These are phyloP conservation scores for Aphelenchoides fujianensis DNA, from an alignment of 1,140 invertebrate genomes.

Conservation along the genomic window DNA sequence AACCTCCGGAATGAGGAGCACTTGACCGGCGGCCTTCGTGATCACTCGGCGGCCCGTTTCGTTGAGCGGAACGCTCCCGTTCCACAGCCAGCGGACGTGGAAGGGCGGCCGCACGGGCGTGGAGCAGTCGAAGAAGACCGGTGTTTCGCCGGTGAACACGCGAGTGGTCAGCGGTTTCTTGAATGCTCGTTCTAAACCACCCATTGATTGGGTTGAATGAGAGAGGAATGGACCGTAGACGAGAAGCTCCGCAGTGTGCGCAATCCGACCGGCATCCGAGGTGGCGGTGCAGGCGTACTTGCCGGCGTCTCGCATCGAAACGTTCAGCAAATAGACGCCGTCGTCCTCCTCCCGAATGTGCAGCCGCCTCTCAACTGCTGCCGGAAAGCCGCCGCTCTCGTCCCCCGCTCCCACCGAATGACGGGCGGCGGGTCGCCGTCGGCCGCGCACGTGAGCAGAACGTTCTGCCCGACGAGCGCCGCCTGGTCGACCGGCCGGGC, in stretches of 20 bases:
- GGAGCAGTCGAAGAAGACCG: not conserved
- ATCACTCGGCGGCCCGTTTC: not conserved
- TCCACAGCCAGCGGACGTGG: not conserved
- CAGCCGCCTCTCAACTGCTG: slow-evolving; percentile 1
- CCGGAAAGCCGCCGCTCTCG: not conserved
- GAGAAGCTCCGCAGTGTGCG: not conserved
- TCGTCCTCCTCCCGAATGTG: not conserved
- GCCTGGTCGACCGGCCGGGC: not conserved
- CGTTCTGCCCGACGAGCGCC: not conserved
- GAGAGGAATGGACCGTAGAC: not conserved
- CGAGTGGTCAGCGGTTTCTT: not conserved
- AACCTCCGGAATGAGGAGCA: not conserved
- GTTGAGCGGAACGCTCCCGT: not conserved
- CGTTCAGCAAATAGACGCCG: slow-evolving; percentile 9
- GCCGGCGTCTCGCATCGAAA: not conserved
- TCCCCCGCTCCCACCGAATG: not conserved
- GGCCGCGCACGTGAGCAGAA: not conserved
- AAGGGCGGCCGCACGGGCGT: not conserved
- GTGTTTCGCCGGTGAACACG: not conserved
- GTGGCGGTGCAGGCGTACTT: not conserved
- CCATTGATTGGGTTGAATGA: not conserved
- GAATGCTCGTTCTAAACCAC: not conserved
- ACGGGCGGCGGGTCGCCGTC: not conserved
- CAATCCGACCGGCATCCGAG: not conserved
- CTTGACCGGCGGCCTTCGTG: not conserved